These are phyloP conservation scores for Embidobia sp. DNA, from an alignment of 2,888 invertebrate species.

Conservation along the genomic window DNA sequence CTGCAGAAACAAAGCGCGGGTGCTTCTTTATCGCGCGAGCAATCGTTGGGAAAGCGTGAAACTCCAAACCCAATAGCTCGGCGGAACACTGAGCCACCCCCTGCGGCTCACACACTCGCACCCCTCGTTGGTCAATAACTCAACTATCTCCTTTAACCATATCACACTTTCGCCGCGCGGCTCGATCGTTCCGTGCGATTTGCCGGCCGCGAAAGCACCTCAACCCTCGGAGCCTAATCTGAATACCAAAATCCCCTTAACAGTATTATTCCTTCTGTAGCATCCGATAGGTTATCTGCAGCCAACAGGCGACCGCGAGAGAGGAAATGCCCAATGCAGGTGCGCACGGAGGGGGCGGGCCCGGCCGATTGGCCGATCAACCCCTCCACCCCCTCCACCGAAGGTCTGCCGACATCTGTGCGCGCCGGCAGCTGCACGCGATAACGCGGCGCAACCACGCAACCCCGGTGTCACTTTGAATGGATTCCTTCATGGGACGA, in stretches of 20 bases:
- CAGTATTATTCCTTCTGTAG: constrained; percentile 36
- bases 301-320: constrained; percentile 19
- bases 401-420: constrained; percentile 42
- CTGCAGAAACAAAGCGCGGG: too few relatives aligned
- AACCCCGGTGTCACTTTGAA: neutral
- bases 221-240: constrained; percentile 7
- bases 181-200: constrained; percentile 28
- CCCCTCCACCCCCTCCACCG: neutral
- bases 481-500: too few relatives aligned
- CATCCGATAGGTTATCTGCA: constrained; percentile 34
- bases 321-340: constrained; percentile 45
- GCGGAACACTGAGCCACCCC: too few relatives aligned
- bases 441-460: constrained; percentile 18
- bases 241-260: constrained; percentile 46
- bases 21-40: too few relatives aligned
- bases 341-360: constrained; percentile 16
- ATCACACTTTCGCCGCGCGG: constrained; percentile 32
- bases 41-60: too few relatives aligned
- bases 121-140: constrained; percentile 35
- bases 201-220: constrained; percentile 17
- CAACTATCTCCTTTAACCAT: constrained; percentile 45
- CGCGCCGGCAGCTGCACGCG: constrained; percentile 52
- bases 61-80: too few relatives aligned
- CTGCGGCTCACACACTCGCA: neutral
- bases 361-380: constrained; percentile 23